These are phyloP conservation scores for Mola mola DNA, from an alignment of 2,113 vertebrate genomes.

Conservation along the genomic window DNA sequence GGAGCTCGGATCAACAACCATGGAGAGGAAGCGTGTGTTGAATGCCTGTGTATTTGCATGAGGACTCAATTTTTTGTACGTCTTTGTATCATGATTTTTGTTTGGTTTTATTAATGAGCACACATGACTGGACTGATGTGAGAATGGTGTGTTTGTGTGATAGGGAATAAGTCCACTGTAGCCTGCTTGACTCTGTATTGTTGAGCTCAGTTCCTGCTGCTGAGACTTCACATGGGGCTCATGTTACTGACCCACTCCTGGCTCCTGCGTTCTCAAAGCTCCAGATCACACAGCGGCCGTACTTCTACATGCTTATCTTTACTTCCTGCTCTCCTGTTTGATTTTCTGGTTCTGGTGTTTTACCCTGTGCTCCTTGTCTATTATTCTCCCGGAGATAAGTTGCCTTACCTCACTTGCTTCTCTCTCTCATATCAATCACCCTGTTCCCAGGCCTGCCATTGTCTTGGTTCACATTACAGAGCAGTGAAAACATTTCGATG, in stretches of 20 bases:
- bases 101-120: not conserved
- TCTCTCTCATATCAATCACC: conserved; percentile 10
- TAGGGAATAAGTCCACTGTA: conserved; percentile 43
- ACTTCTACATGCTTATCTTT: not conserved
- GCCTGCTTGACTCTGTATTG: conserved; percentile 55
- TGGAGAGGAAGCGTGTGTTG: conserved; percentile 10
- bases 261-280: conserved; percentile 53
- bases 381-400: conserved; percentile 16
- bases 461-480: conserved; percentile 46
- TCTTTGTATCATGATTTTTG: not conserved
- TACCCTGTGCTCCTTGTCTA: not conserved
- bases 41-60: conserved; percentile 6
- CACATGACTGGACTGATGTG: not conserved
- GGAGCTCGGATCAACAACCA: conserved; percentile 1
- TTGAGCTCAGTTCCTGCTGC: conserved; percentile 54
- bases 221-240: conserved; percentile 73
- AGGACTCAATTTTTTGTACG: not conserved
- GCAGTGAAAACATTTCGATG: conserved; percentile 49
- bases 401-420: conserved; percentile 20
- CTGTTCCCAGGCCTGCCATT: conserved; percentile 58
- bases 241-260: conserved; percentile 58
- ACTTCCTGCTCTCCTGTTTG: not conserved
- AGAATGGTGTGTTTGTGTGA: conserved; percentile 20
- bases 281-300: not conserved
- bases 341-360: not conserved